These are phyloP conservation scores for Bovichtus diacanthus DNA, from an alignment of 2,797 vertebrate genomes.

Conservation along the genomic window DNA sequence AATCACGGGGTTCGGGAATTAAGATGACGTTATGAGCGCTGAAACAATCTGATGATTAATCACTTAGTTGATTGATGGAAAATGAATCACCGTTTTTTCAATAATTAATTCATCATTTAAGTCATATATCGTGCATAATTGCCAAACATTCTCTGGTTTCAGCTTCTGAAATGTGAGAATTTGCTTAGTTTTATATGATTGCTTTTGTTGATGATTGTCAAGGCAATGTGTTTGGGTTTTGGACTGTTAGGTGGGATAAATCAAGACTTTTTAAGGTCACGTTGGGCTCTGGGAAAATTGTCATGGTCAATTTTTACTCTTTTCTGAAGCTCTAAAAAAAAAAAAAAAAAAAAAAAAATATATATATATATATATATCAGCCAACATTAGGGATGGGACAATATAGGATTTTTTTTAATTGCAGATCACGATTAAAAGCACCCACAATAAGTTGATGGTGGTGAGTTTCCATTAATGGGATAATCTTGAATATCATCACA, in stretches of 20 bases:
- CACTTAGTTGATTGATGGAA: neutral
- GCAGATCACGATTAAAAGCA: too few species aligned
- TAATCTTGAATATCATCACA: too few species aligned
- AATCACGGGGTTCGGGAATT: neutral
- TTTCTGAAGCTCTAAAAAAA: too few species aligned
- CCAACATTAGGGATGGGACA: too few species aligned
- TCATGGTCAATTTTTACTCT: neutral
- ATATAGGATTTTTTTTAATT: too few species aligned
- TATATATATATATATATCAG: too few species aligned
- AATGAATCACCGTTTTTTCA: neutral
- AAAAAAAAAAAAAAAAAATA: too few species aligned
- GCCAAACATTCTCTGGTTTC: neutral
- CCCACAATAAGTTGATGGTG: too few species aligned
- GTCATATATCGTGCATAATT: neutral
- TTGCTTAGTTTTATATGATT: neutral
- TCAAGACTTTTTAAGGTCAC: neutral
- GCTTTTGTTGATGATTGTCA: neutral
- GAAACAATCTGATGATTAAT: neutral
- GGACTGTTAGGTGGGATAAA: neutral
- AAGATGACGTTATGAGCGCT: neutral
- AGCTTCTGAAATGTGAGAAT: neutral
- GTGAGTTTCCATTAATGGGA: too few species aligned
- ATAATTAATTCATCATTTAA: fast-evolving
- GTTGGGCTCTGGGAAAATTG: neutral
- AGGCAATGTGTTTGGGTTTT: neutral